A percentile compares a stretch with the other conserved stretches of the same genome.
Evolutionary conservation across 2,888 invertebrate genomes (phyloP).

Genomic region (Loripinus fragilis): DNA sequence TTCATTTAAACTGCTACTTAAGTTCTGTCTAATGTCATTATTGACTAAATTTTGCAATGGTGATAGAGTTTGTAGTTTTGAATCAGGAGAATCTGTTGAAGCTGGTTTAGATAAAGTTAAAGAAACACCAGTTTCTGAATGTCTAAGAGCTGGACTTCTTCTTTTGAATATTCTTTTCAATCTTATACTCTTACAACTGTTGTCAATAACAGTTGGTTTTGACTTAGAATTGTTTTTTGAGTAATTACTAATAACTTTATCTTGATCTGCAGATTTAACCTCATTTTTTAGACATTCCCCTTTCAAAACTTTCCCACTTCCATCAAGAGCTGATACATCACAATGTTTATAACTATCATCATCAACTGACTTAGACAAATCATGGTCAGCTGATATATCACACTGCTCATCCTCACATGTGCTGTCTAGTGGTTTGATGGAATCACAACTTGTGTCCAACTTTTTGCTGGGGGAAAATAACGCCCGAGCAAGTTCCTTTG

Average conservation of each 20-base stretch:
- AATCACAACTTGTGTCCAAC: conserved; percentile 48
- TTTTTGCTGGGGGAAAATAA: conserved; percentile 64
- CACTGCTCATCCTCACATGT: conserved; percentile 49
- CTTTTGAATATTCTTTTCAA: no score
- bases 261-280: no score
- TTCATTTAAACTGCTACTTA: conserved; percentile 2
- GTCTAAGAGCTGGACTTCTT: no score
- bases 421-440: conserved; percentile 48
- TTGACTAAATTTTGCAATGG: not conserved
- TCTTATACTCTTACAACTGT: no score
- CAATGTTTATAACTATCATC: not conserved
- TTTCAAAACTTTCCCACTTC: not conserved
- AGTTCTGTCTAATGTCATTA: not conserved
- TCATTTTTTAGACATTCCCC: no score
- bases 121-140: no score
- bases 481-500: conserved; percentile 63
- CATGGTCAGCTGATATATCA: conserved; percentile 7
- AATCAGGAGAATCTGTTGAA: not conserved
- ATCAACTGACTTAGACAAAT: not conserved
- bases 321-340: not conserved
- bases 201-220: no score
- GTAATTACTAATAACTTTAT: no score
- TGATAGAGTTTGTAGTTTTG: not conserved
- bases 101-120: not conserved
- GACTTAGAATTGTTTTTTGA: no score